Conservation (phyloP, 2,888 invertebrate genomes). For the Volucella bombylans region DNA sequence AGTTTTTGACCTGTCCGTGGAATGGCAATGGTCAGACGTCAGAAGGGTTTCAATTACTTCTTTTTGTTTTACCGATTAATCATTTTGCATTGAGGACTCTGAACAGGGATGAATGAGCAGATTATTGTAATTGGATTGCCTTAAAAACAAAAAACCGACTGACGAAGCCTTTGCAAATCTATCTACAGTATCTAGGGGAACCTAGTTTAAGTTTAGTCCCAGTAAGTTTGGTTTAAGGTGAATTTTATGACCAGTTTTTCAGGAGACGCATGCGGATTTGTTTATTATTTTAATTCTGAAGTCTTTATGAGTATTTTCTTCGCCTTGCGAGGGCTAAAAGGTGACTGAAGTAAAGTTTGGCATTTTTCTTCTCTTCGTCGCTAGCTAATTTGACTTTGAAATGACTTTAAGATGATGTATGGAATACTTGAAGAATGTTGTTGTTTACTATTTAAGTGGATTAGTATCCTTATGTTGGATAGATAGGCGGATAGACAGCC, state of each 20-base stretch:
- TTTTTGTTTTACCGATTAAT: constrained; percentile 25
- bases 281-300: constrained; percentile 7
- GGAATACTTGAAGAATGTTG: constrained; percentile 7
- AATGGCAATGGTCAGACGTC: constrained; percentile 31
- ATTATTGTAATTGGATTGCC: constrained; percentile 45
- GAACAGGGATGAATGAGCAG: constrained; percentile 35
- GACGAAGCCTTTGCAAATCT: not conserved
- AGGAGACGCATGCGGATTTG: constrained; percentile 57
- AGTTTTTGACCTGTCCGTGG: constrained; percentile 63
- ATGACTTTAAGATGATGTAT: constrained; percentile 44
- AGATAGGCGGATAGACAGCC: no score
- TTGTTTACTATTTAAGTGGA: constrained; percentile 6
- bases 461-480: not conserved
- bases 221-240: constrained; percentile 18
- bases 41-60: not conserved
- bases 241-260: not conserved
- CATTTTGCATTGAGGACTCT: constrained; percentile 51
- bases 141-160: not conserved
- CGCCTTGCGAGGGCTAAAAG: not conserved
- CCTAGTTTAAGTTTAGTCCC: constrained; percentile 25
- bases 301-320: constrained; percentile 1
- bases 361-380: not conserved
- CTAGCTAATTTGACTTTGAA: constrained; percentile 47
- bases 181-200: constrained; percentile 13
- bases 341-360: not conserved